Conservation (phyloP, 2,797 vertebrate genomes). For the Perodicticus potto region DNA sequence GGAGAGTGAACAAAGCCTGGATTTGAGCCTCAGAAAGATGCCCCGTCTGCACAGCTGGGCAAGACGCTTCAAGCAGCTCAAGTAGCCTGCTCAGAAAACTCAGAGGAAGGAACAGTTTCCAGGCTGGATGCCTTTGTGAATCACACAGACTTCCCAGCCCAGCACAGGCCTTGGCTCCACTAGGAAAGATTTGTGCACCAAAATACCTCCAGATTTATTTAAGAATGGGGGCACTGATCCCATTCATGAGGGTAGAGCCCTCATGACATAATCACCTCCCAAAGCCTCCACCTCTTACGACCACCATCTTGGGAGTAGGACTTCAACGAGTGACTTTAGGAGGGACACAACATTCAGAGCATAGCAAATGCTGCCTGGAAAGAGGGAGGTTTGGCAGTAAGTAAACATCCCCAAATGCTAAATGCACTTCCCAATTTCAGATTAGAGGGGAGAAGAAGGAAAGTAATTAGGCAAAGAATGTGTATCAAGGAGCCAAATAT, state of each 20-base stretch:
- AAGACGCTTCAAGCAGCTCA: not conserved
- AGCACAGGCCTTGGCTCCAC: not conserved
- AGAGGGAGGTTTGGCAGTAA: not conserved
- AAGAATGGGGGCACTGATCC: not conserved
- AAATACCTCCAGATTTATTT: not conserved
- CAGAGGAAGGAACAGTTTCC: not conserved
- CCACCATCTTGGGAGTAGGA: not conserved
- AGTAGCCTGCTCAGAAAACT: not conserved
- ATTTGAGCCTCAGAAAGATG: not conserved
- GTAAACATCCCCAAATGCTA: conserved; percentile 34
- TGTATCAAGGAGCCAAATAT: conserved; percentile 30
- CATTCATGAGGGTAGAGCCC: not conserved
- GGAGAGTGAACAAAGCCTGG: not conserved
- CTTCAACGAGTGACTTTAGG: not conserved
- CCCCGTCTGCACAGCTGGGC: not conserved
- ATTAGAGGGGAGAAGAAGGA: conserved; percentile 21
- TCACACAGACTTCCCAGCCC: not conserved
- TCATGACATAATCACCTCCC: not conserved
- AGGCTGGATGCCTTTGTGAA: not conserved
- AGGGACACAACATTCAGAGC: not conserved
- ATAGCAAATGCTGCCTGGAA: not conserved
- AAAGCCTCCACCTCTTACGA: not conserved
- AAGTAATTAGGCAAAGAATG: conserved; percentile 59
- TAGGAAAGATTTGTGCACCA: not conserved
- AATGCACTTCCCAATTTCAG: conserved; percentile 43